Base-by-base conservation (phyloP, 2,113 vertebrate genomes). In the Propithecus coquereli region DNA sequence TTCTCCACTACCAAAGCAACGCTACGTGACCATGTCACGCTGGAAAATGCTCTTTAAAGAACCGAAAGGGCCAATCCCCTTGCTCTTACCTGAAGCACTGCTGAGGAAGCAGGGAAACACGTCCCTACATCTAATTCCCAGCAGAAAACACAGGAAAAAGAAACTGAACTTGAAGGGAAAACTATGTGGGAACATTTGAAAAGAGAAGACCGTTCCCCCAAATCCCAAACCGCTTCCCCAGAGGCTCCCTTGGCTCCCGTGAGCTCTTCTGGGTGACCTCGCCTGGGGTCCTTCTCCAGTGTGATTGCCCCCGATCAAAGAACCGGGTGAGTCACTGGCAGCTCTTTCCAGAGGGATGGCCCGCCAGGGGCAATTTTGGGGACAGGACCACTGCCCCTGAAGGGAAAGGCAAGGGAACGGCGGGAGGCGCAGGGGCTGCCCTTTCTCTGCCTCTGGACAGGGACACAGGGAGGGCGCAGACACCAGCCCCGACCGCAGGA, bases 21-120 rank as follows among this genome's bases (percentile, higher is more conserved):
- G 7, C 37, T 13, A 9, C 2, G 71, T n/a, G 83, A 45, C 30
- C 76, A 27, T 1, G 25, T 27, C 6, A 0, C 43, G 3, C 52
- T 40, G 65, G 68, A 23, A 2, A 4, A 34, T 22, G 2, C 13
- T 61, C 50, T 11, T 77, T 40, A 18, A 61, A 27, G 73, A 13
- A 23, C 17, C 0, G 4, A 73, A 77, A 20, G 14, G 10, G n/a
- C 70, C 10, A 25, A 0, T 11, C 52, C 18, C 30, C 12, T 43
- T 0, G 6, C 6, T 50, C 65, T 9, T 13, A 57, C 20, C 52
- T 10, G 11, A 22, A 17, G 14, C 23, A 3, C 34, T 18, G 40
- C 40, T 1, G 32, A 37, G 52, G 11, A 23, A 43, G 27, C 17
- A 1, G 20, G 11, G 70, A 32, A 77, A 54, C 37, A 81, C 18